Percentiles rank a stretch among this genome's conserved stretches.
Conservation (phyloP, 2,113 vertebrate genomes). For the Pica pica region DNA sequence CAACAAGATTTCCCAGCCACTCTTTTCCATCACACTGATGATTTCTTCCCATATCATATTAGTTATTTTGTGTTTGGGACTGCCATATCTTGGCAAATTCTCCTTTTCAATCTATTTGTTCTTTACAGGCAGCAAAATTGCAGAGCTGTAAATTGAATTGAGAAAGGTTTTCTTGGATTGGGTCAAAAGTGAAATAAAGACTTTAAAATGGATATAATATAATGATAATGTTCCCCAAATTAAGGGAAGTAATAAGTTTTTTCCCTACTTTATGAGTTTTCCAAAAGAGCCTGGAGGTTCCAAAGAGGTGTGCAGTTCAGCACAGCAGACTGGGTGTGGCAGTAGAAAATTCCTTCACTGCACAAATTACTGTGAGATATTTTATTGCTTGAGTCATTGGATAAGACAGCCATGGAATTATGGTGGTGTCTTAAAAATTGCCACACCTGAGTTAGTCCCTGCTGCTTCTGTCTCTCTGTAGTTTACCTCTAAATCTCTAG, state of each 20-base stretch:
- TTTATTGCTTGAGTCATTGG: not conserved
- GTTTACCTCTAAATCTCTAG: not conserved
- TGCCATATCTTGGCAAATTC: not conserved
- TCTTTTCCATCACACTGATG: not conserved
- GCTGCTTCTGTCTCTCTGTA: not conserved
- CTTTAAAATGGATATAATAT: not conserved
- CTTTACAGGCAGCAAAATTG: not conserved
- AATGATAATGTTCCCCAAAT: not conserved
- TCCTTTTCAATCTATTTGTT: not conserved
- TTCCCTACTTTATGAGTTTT: not conserved
- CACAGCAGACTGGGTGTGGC: not conserved
- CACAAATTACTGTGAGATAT: not conserved
- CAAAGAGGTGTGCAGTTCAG: not conserved
- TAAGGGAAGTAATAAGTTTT: not conserved
- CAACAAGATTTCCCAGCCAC: not conserved
- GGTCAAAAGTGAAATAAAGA: not conserved
- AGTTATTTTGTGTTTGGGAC: not conserved
- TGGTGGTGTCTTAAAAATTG: not conserved
- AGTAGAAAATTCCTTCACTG: not conserved
- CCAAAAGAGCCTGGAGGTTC: not conserved
- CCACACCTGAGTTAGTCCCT: not conserved
- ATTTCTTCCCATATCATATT: not conserved
- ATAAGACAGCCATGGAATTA: not conserved
- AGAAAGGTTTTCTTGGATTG: not conserved
- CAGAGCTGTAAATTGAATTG: not conserved